phyloP scores from a whole-genome alignment of 1,140 invertebrate genomes.

The Physella acuta region DNA sequence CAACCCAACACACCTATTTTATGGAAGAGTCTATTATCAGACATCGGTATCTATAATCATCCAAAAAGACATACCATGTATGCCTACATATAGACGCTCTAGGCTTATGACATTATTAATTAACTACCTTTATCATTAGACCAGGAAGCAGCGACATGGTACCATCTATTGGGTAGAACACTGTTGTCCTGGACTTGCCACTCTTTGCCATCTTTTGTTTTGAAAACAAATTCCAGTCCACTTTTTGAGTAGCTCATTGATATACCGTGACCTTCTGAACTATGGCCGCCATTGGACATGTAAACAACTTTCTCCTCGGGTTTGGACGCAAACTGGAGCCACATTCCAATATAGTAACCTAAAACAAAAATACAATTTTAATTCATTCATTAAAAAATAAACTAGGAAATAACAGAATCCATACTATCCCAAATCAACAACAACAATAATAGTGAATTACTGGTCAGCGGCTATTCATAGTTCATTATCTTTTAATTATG shows the following conservation, averaged over 20 bases:
- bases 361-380: neutral
- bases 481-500: no score
- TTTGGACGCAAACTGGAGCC: constrained; percentile 47
- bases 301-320: constrained; percentile 45
- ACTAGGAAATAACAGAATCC: neutral
- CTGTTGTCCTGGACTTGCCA: constrained; percentile 45
- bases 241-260: constrained; percentile 53
- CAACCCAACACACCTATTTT: no score
- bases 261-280: constrained; percentile 48
- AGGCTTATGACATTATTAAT: no score
- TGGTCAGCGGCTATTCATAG: neutral
- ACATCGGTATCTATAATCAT: no score
- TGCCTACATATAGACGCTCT: no score
- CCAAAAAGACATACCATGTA: no score
- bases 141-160: constrained; percentile 56
- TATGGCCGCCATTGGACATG: constrained; percentile 56
- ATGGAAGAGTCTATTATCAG: no score
- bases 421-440: neutral
- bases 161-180: constrained; percentile 50
- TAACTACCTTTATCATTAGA: constrained; percentile 23
- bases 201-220: constrained; percentile 35
- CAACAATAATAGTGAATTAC: neutral
- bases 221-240: constrained; percentile 48
- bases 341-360: constrained; percentile 57
- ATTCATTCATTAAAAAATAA: neutral